Base-by-base conservation (phyloP, 2,797 vertebrate genomes). In the Balearica regulorum region DNA sequence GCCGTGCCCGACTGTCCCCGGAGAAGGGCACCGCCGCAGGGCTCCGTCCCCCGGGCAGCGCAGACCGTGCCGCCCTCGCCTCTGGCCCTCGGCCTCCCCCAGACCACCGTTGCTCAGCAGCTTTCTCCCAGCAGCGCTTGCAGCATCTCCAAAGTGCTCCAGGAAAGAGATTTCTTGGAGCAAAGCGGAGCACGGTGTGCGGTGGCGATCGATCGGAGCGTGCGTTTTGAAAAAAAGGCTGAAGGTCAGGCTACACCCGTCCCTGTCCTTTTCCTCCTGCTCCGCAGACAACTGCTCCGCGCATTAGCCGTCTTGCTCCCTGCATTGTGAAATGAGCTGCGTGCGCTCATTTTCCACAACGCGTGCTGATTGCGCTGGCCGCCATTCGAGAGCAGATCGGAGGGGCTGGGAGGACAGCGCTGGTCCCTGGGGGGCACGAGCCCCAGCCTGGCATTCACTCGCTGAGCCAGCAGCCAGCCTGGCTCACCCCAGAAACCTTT, bases 341-440 rank as follows among this genome's bases (percentile, higher is more conserved):
- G 7, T 48, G 55, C 19, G 28, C 92, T 90, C 91, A 29, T 83
- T 93, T 79, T 62, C 64, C n/a, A 78, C 87, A 58, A 35, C n/a
- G 16, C 15, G 33, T 39, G 58, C 83, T 93, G 87, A 86, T 93
- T 80, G 92, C 39, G 26, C 92, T 90, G 97, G 84, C 92, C 61
- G 70, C 37, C 10, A 18, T 55, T 89, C 90, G 46, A 61, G 51
- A 95, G 86, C 90, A 48, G 81, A 81, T 29, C 75, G 21, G 11
- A n/a, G 61, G 57, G 93, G 92, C 87, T 90, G 72, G 86, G 78
- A 91, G 58, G 66, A 83, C 90, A 41, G 21, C 3, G 81, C 81
- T 70, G 39, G 53, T 86, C 73, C 46, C 75, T 25, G 31, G 35
- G 82, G 86, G 89, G 68, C 57, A 72, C 24, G 6, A 26, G 51